phyloP scores from a whole-genome alignment of 2,113 vertebrate species.

The Cathartes aura region DNA sequence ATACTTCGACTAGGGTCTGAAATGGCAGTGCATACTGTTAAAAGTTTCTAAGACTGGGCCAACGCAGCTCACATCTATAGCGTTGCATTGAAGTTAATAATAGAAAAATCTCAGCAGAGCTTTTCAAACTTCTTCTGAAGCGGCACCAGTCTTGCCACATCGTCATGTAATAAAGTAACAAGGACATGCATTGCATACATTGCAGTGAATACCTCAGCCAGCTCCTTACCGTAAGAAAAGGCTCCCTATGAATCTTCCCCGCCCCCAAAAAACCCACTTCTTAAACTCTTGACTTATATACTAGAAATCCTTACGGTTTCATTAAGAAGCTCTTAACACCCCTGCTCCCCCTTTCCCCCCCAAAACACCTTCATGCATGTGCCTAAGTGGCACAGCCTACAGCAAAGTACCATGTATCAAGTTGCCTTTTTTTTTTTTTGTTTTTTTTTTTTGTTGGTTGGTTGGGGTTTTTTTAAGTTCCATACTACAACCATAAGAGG shows the following conservation, averaged over 20 bases:
- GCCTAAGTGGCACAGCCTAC: neutral
- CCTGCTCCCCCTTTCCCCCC: neutral
- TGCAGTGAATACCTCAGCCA: neutral
- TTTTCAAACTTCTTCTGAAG: neutral
- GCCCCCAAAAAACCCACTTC: neutral
- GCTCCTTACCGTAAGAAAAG: neutral
- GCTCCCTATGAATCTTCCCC: neutral
- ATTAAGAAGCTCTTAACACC: rapidly evolving
- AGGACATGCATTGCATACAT: rapidly evolving
- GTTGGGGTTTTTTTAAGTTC: neutral
- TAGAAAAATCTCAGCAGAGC: neutral
- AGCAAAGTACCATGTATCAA: neutral
- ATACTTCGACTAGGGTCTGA: neutral
- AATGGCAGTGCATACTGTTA: neutral
- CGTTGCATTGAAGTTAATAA: rapidly evolving
- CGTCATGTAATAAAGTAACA: neutral
- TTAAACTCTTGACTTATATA: neutral
- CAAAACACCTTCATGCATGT: rapidly evolving
- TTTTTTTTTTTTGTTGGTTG: neutral
- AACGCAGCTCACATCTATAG: rapidly evolving
- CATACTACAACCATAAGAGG: neutral
- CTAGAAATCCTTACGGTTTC: neutral
- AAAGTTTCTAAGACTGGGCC: neutral
- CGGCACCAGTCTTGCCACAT: neutral
- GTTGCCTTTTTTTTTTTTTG: neutral